These are phyloP conservation scores for Oligia fasciuncula DNA, from an alignment of 2,888 invertebrate species.

Conservation along the genomic window DNA sequence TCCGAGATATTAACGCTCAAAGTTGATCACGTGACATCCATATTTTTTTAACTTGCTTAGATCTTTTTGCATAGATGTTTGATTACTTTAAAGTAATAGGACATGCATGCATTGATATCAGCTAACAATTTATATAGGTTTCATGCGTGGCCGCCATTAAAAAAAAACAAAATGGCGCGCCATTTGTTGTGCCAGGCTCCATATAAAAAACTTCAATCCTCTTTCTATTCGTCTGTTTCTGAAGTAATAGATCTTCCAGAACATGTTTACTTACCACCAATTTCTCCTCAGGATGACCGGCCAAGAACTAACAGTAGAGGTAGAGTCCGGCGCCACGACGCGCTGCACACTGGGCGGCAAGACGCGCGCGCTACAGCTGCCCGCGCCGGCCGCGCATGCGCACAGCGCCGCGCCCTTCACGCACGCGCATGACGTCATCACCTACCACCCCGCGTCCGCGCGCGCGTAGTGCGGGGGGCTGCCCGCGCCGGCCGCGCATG, in stretches of 20 bases:
- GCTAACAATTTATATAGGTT: no score
- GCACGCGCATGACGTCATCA: slow-evolving; percentile 89
- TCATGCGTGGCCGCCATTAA: no score
- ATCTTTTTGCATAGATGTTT: no score
- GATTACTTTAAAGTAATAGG: no score
- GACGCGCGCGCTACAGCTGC: slow-evolving; percentile 88
- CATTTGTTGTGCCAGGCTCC: no score
- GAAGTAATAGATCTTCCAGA: neutral
- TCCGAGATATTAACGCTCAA: no score
- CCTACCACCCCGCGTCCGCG: slow-evolving; percentile 87
- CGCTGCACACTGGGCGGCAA: slow-evolving; percentile 96
- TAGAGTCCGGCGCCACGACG: slow-evolving; percentile 93
- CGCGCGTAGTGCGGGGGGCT: slow-evolving; percentile 69
- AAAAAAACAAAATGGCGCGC: no score
- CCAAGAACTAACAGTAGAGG: slow-evolving; percentile 93
- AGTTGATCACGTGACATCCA: no score
- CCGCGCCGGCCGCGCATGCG: slow-evolving; percentile 64
- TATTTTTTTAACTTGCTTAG: no score
- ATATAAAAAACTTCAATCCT: no score
- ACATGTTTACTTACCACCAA: neutral
- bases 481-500: no score
- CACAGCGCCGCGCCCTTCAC: slow-evolving; percentile 78
- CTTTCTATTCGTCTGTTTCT: neutral
- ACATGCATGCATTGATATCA: no score
- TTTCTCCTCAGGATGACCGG: slow-evolving; percentile 90